phyloP scores from a whole-genome alignment of 2,888 invertebrate genomes.

The Fabriciana adippe region DNA sequence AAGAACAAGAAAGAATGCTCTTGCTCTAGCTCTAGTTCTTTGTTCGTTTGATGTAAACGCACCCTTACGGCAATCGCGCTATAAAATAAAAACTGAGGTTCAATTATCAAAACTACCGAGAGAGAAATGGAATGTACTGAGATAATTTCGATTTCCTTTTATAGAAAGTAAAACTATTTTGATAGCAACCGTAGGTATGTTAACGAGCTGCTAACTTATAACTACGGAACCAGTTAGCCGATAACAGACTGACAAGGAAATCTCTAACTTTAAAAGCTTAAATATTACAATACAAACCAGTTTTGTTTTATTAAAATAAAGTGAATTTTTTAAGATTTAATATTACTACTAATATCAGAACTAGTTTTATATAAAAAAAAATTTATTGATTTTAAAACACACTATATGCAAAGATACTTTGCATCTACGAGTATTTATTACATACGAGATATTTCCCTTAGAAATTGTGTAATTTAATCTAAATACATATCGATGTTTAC shows the following conservation, averaged over 20 bases:
- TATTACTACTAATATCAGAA: neutral
- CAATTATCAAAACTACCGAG: constrained; percentile 74
- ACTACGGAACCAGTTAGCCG: constrained; percentile 55
- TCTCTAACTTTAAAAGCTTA: constrained; percentile 10
- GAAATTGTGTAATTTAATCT: too few species aligned
- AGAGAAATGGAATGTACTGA: constrained; percentile 78
- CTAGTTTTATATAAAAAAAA: constrained; percentile 9
- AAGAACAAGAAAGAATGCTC: too few species aligned
- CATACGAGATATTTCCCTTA: too few species aligned
- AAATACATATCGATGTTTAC: too few species aligned
- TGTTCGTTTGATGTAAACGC: too few species aligned
- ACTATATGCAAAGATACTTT: too few species aligned
- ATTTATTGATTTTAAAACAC: neutral
- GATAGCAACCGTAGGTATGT: constrained; percentile 60
- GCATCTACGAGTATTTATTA: too few species aligned
- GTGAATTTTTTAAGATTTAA: neutral
- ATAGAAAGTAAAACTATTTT: constrained; percentile 79
- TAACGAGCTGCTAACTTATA: constrained; percentile 55
- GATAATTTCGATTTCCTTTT: constrained; percentile 81
- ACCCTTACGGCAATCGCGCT: constrained; percentile 49
- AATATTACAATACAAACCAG: neutral
- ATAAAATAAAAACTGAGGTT: constrained; percentile 68
- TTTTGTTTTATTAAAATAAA: neutral
- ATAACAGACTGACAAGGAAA: constrained; percentile 45
- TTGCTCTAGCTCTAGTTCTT: too few species aligned